Conservation (phyloP, 2,113 vertebrate species). For the Proteles cristata region DNA sequence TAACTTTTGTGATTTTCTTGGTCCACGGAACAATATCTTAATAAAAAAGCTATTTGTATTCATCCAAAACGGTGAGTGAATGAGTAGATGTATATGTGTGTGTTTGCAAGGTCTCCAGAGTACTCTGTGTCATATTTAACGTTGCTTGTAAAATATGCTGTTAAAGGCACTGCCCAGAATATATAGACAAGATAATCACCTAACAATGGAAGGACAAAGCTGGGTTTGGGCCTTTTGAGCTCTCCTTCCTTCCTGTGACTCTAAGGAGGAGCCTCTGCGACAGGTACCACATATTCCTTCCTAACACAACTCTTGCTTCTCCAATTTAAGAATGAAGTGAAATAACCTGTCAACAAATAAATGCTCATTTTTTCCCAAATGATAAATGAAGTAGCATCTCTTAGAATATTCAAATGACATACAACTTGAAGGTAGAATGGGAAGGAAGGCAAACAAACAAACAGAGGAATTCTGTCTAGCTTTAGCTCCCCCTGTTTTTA, state of each 20-base stretch:
- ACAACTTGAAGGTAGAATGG: not conserved
- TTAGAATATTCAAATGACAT: not conserved
- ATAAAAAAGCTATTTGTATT: constrained; percentile 20
- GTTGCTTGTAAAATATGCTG: not conserved
- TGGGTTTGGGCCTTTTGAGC: too few relatives aligned
- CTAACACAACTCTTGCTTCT: not conserved
- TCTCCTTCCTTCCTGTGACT: not conserved
- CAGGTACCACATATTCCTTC: not conserved
- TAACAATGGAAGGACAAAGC: not conserved
- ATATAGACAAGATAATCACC: not conserved
- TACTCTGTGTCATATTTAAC: not conserved
- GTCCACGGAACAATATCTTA: not conserved
- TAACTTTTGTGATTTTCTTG: constrained; percentile 15
- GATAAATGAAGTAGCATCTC: not conserved
- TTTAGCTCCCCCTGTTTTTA: not conserved
- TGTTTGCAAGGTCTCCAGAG: not conserved
- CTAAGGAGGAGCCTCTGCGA: not conserved
- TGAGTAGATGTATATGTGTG: not conserved
- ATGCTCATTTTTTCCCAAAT: not conserved
- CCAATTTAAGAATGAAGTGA: not conserved
- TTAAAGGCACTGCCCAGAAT: not conserved
- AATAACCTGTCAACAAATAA: not conserved
- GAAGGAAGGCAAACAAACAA: not conserved
- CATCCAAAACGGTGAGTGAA: not conserved
- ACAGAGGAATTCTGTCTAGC: not conserved